These are phyloP conservation scores for Camponotus vicinus DNA, from an alignment of 1,140 invertebrate genomes.

Conservation along the genomic window DNA sequence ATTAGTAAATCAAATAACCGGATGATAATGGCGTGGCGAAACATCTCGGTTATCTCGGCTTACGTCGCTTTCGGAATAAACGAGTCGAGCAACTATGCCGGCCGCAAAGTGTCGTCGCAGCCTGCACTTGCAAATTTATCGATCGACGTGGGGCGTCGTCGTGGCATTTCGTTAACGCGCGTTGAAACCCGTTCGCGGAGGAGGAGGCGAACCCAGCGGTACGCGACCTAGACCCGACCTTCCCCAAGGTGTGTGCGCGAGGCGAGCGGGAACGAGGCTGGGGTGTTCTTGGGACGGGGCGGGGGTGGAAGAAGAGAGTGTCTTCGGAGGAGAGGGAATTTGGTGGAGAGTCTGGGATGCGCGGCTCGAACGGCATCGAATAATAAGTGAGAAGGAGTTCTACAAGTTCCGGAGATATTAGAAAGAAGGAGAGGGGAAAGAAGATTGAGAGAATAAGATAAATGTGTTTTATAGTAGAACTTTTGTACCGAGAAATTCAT, in stretches of 20 bases:
- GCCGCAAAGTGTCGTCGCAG: constrained; percentile 46
- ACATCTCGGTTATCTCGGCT: neutral
- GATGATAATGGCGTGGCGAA: neutral
- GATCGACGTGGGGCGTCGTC: constrained; percentile 36
- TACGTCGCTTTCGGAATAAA: constrained; percentile 6
- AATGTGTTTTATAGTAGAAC: constrained; percentile 1
- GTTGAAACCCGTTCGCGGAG: constrained; percentile 19
- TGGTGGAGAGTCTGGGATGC: neutral
- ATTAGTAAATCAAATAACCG: neutral
- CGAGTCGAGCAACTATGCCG: constrained; percentile 31
- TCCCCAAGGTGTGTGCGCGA: constrained; percentile 61
- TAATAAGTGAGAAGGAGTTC: constrained; percentile 36
- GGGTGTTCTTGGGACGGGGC: neutral
- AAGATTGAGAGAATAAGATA: constrained; percentile 16
- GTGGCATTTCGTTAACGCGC: constrained; percentile 67
- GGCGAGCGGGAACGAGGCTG: constrained; percentile 30
- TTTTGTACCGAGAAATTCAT: neutral
- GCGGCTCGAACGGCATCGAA: neutral
- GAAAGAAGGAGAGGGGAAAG: neutral
- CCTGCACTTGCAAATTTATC: constrained; percentile 57
- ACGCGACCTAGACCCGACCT: constrained; percentile 76
- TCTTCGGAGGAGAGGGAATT: neutral
- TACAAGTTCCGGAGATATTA: neutral
- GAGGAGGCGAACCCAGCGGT: constrained; percentile 28
- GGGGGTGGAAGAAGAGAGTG: neutral